These are phyloP conservation scores for Napeogenes inachia DNA, from an alignment of 2,888 invertebrate species.

Conservation along the genomic window DNA sequence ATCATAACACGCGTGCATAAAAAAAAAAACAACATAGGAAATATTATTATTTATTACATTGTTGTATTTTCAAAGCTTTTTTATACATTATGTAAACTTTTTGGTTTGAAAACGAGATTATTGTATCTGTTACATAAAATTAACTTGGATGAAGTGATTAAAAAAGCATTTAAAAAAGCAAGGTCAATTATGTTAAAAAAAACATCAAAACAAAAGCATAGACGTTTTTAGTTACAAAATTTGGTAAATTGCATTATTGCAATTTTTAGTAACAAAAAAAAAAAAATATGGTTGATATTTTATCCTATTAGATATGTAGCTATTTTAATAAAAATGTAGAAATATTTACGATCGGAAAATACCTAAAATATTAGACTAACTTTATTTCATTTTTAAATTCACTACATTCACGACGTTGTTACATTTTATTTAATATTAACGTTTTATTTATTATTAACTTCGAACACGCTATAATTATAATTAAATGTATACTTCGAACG, in stretches of 20 bases:
- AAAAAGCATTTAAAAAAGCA: neutral
- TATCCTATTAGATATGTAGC: too few relatives aligned
- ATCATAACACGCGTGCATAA: neutral
- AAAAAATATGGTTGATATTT: too few relatives aligned
- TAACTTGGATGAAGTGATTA: neutral
- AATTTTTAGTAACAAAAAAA: too few relatives aligned
- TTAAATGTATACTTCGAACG: slow-evolving; percentile 25
- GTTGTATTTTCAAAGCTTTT: too few relatives aligned
- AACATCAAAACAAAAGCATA: too few relatives aligned
- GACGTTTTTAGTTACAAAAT: too few relatives aligned
- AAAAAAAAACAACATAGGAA: neutral
- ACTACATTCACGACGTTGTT: neutral
- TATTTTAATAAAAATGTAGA: too few relatives aligned
- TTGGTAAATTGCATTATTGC: too few relatives aligned
- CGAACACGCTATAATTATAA: neutral
- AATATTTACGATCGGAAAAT: neutral
- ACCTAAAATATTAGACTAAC: neutral
- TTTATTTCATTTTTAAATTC: neutral
- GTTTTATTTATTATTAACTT: neutral
- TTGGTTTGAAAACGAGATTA: too few relatives aligned
- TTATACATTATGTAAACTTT: too few relatives aligned
- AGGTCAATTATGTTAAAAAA: neutral
- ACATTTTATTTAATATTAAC: neutral
- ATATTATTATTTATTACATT: neutral
- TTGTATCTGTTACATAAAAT: too few relatives aligned